Conservation (phyloP, 2,113 vertebrate genomes). For the Puffinus mauretanicus region DNA sequence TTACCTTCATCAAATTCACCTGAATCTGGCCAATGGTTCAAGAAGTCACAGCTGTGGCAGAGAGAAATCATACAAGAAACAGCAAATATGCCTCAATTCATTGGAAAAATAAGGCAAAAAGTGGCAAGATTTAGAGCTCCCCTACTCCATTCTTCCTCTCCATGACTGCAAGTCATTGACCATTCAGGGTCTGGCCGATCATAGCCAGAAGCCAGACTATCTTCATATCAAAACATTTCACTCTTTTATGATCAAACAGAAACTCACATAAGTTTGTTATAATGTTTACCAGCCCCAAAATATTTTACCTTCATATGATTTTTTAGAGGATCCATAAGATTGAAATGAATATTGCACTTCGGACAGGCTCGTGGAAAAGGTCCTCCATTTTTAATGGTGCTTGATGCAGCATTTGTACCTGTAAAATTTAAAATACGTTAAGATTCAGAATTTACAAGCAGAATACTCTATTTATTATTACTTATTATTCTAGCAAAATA, state of each 20-base stretch:
- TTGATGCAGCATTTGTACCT: slow-evolving; percentile 59
- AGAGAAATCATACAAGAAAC: background rate
- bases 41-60: background rate
- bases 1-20: background rate
- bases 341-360: slow-evolving; percentile 88
- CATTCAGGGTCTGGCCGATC: background rate
- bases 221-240: background rate
- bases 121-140: background rate
- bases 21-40: background rate
- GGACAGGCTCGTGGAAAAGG: slow-evolving; percentile 85
- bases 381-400: slow-evolving; percentile 81
- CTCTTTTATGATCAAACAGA: background rate
- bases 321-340: slow-evolving; percentile 83
- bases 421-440: slow-evolving; percentile 33
- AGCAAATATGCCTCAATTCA: background rate
- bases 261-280: background rate
- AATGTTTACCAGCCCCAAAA: background rate
- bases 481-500: background rate
- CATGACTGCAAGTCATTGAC: background rate
- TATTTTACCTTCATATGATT: slow-evolving; percentile 85
- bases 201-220: background rate
- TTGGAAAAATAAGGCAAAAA: background rate
- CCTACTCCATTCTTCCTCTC: background rate
- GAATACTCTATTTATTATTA: background rate
- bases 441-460: slow-evolving; percentile 17